Evolutionary conservation across 2,888 invertebrate species (phyloP).

Genomic region (Drosophila putrida): DNA sequence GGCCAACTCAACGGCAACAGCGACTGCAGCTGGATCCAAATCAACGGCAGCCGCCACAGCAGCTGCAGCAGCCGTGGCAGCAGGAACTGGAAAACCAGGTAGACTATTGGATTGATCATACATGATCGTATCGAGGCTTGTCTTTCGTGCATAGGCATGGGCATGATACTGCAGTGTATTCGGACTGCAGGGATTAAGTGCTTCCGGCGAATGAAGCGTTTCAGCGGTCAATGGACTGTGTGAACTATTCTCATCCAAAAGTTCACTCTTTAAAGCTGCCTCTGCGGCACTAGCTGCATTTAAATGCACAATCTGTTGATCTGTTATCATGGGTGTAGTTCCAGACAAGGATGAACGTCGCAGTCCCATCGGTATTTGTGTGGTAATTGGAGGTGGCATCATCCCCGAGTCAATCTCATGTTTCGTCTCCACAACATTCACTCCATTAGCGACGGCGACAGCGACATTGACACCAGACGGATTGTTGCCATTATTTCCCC

Average conservation of each 20-base stretch:
- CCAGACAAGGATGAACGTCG: slow-evolving; percentile 89
- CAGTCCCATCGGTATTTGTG: slow-evolving; percentile 87
- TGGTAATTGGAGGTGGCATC: slow-evolving; percentile 89
- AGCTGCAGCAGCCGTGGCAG: slow-evolving; percentile 39
- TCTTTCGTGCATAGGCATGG: slow-evolving; percentile 73
- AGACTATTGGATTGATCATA: slow-evolving; percentile 82
- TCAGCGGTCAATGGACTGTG: slow-evolving; percentile 85
- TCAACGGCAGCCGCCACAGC: slow-evolving; percentile 75
- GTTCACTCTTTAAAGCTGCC: slow-evolving; percentile 88
- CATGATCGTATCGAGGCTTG: slow-evolving; percentile 82
- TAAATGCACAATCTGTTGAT: slow-evolving; percentile 81
- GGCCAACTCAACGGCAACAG: slow-evolving; percentile 82
- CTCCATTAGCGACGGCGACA: slow-evolving; percentile 55
- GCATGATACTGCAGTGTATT: slow-evolving; percentile 71
- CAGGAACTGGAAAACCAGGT: slow-evolving; percentile 77
- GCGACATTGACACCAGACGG: background rate
- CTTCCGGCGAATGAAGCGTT: slow-evolving; percentile 79
- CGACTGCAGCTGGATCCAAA: slow-evolving; percentile 77
- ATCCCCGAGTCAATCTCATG: slow-evolving; percentile 88
- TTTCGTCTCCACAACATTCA: slow-evolving; percentile 84
- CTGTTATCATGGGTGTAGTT: slow-evolving; percentile 81
- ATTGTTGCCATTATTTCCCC: slow-evolving; percentile 11
- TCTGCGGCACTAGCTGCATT: slow-evolving; percentile 81
- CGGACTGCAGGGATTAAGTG: slow-evolving; percentile 78
- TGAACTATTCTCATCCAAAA: slow-evolving; percentile 90